These are phyloP conservation scores for Alaudala cheleensis DNA, from an alignment of 2,113 vertebrate species.

Conservation along the genomic window DNA sequence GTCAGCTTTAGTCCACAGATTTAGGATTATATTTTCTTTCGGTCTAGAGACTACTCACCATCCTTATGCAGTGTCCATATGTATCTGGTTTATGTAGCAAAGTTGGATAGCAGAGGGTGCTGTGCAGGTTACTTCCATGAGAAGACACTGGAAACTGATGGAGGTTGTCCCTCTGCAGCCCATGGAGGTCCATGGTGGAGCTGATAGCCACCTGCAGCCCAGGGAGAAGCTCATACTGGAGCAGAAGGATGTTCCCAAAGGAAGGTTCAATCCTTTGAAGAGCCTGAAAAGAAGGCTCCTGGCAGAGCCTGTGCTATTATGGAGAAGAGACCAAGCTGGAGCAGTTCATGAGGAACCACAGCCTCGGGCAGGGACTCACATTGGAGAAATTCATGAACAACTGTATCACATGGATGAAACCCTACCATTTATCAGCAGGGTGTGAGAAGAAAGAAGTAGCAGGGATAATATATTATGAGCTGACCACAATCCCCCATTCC, in stretches of 20 bases:
- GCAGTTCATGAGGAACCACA: background rate
- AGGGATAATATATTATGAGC: background rate
- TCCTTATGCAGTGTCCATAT: rapidly evolving
- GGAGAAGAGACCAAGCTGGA: background rate
- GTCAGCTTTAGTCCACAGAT: background rate
- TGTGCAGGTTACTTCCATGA: background rate
- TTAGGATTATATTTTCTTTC: background rate
- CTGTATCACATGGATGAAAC: too few relatives aligned
- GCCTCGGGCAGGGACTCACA: background rate
- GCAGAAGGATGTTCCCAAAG: background rate
- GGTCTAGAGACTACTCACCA: background rate
- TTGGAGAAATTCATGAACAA: background rate
- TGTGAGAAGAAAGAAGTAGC: background rate
- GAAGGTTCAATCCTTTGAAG: background rate
- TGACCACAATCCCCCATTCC: background rate
- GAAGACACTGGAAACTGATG: background rate
- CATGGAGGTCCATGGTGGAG: background rate
- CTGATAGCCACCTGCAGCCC: rapidly evolving
- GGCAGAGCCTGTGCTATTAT: background rate
- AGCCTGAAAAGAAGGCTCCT: background rate
- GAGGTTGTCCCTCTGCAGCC: background rate
- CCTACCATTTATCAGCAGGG: too few relatives aligned
- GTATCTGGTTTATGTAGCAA: background rate
- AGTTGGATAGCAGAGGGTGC: background rate
- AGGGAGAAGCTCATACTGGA: background rate